Base-by-base conservation (phyloP, 2,888 invertebrate species). In the Hetaerina titia region DNA sequence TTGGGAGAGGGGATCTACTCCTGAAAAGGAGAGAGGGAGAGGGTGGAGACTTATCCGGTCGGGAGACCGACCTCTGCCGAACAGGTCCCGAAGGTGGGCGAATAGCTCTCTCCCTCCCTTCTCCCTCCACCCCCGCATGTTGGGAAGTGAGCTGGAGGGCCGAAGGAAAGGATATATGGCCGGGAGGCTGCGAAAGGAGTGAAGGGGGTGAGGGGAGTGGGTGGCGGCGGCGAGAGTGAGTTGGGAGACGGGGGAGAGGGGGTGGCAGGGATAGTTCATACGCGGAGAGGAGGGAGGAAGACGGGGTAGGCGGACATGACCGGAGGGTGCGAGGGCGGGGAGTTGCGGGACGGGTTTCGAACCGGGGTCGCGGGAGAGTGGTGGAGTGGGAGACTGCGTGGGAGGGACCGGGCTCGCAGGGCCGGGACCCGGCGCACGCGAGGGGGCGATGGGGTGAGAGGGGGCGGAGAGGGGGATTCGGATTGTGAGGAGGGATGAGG, bases 11-110 rank as follows among this genome's bases (percentile, higher is more conserved):
- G 88, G 58, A 4, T 31, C 25, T 9, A 9, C 31, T 9, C 11
- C 56, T 15, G 89, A 89, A 22, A 25, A n/a, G 22, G 58, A 25
- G 60, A 74, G 56, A 31, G 92, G 56, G 45, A 74, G 92, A 69
- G 92, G 92, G 69, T 64, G 89, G 90, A 64, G 63, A 90, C 64
- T 64, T 64, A 64, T 64, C 90, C 90, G 45, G 90, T 90, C 64
- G 45, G 90, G 22, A 19, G 90, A 11, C 63, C 90, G 89, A 89
- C 89, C 45, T 90, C 64, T 90, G 90, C 90, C 90, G 90, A 64
- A 90, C 63, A 69, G 90, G 90, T 90, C 90, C 90, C 90, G 90
- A 90, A 90, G 92, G 92, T 92, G 69, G 92, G 69, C 63, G 92
- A 45, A 81, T 81, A 81, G 31, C 19, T 17, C 69, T n/a, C 81